These are phyloP conservation scores for Uropsilus gracilis DNA, from an alignment of 2,113 vertebrate genomes.

Conservation along the genomic window DNA sequence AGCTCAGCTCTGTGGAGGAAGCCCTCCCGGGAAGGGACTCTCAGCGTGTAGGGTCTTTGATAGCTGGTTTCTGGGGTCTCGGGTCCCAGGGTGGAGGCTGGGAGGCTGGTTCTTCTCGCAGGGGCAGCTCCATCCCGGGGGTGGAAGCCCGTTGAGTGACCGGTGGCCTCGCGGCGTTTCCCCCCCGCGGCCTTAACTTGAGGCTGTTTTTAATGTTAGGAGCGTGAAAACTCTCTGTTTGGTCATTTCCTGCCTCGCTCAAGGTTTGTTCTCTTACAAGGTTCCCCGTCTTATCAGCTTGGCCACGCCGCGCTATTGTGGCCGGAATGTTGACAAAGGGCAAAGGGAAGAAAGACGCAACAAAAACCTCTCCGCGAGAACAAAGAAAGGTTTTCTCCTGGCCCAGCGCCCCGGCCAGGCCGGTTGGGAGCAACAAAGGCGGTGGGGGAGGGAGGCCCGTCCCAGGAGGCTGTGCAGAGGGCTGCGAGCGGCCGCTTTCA, in stretches of 20 bases:
- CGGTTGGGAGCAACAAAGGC: background rate
- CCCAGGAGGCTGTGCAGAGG: background rate
- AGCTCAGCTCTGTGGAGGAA: no score
- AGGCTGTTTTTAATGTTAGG: slow-evolving; percentile 34
- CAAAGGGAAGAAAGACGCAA: background rate
- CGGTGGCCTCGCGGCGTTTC: background rate
- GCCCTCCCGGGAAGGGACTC: no score
- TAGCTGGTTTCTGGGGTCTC: no score
- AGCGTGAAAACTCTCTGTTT: slow-evolving; percentile 45
- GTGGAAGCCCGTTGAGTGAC: background rate
- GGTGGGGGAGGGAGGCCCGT: background rate
- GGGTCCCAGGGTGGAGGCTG: background rate
- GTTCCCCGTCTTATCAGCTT: slow-evolving; percentile 71
- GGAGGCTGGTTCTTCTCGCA: background rate
- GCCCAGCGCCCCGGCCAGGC: slow-evolving; percentile 13
- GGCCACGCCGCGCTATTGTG: slow-evolving; percentile 59
- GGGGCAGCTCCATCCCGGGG: background rate
- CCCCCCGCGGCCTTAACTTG: background rate
- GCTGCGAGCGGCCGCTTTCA: background rate
- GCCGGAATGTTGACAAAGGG: slow-evolving; percentile 47
- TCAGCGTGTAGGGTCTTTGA: fast-evolving
- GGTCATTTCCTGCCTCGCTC: slow-evolving; percentile 46
- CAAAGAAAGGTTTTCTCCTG: slow-evolving; percentile 9
- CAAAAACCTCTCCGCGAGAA: slow-evolving; percentile 33
- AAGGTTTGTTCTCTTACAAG: slow-evolving; percentile 39